Evolutionary conservation across 1,140 invertebrate genomes (phyloP).

Genomic region (Drosophila pseudoobscura): DNA sequence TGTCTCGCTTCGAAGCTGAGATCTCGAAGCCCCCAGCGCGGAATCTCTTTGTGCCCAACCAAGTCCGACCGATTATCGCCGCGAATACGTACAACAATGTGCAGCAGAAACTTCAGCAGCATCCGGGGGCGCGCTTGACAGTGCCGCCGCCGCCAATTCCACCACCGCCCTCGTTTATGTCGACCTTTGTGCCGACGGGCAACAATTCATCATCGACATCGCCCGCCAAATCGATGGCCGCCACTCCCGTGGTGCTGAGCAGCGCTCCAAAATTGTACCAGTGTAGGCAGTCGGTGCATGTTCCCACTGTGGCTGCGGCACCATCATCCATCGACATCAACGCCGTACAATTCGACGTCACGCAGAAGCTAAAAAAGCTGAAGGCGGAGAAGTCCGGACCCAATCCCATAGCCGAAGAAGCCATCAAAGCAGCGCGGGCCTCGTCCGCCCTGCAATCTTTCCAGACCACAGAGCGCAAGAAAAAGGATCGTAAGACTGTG

Average conservation of each 20-base stretch:
- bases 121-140: constrained; percentile 77
- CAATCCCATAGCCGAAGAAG: constrained; percentile 86
- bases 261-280: constrained; percentile 87
- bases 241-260: constrained; percentile 86
- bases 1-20: constrained; percentile 94
- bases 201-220: constrained; percentile 30
- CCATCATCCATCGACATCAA: constrained; percentile 85
- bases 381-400: constrained; percentile 87
- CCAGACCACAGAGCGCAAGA: constrained; percentile 85
- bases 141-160: constrained; percentile 85
- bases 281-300: constrained; percentile 79
- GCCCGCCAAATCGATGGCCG: constrained; percentile 64
- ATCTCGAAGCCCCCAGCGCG: constrained; percentile 85
- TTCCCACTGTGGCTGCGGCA: constrained; percentile 83
- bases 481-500: constrained; percentile 88
- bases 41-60: constrained; percentile 84
- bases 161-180: constrained; percentile 80
- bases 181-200: constrained; percentile 84
- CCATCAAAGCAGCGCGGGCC: constrained; percentile 86
- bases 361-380: constrained; percentile 87
- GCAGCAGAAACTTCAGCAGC: constrained; percentile 86
- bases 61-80: constrained; percentile 87
- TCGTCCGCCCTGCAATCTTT: constrained; percentile 85
- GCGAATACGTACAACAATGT: constrained; percentile 88
- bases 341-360: constrained; percentile 87